phyloP scores from a whole-genome alignment of 2,797 vertebrate species.

The Channallabes apus region DNA sequence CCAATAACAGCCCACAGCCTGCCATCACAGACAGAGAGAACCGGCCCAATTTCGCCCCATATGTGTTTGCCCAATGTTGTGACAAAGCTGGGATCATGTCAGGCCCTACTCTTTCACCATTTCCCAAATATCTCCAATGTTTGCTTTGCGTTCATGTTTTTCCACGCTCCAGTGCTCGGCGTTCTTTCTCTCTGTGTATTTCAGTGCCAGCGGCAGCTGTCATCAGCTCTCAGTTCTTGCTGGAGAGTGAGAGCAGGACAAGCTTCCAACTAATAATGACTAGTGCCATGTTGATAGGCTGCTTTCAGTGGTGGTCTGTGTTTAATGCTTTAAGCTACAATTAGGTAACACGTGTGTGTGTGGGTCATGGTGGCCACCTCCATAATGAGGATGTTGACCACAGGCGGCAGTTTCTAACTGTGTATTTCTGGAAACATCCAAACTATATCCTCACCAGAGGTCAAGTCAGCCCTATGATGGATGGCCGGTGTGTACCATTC shows the following conservation, averaged over 20 bases:
- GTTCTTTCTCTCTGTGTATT: slow-evolving; percentile 54
- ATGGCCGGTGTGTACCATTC: slow-evolving; percentile 34
- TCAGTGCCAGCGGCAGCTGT: slow-evolving; percentile 65
- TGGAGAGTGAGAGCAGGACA: slow-evolving; percentile 48
- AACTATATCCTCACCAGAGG: slow-evolving; percentile 27
- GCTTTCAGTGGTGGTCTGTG: background rate
- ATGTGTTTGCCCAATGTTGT: slow-evolving; percentile 9
- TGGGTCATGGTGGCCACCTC: slow-evolving; percentile 11
- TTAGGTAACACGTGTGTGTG: slow-evolving; percentile 16
- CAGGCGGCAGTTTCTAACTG: slow-evolving; percentile 54
- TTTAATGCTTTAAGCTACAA: slow-evolving; percentile 14
- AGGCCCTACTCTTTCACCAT: slow-evolving; percentile 7
- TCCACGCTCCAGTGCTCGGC: slow-evolving; percentile 46
- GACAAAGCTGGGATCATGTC: slow-evolving; percentile 9
- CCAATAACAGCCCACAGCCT: slow-evolving; percentile 61
- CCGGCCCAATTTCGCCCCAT: slow-evolving; percentile 9
- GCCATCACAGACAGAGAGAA: slow-evolving; percentile 21
- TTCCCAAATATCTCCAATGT: background rate
- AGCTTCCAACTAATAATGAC: slow-evolving; percentile 63
- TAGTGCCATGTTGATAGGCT: slow-evolving; percentile 49
- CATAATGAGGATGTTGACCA: slow-evolving; percentile 47
- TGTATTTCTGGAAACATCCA: slow-evolving; percentile 48
- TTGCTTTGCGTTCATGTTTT: background rate
- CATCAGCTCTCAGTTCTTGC: slow-evolving; percentile 45
- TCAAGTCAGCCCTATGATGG: slow-evolving; percentile 41